A percentile compares a stretch with the other conserved stretches of the same genome.
Conservation (phyloP, 2,113 vertebrate genomes). For the Mobula birostris region DNA sequence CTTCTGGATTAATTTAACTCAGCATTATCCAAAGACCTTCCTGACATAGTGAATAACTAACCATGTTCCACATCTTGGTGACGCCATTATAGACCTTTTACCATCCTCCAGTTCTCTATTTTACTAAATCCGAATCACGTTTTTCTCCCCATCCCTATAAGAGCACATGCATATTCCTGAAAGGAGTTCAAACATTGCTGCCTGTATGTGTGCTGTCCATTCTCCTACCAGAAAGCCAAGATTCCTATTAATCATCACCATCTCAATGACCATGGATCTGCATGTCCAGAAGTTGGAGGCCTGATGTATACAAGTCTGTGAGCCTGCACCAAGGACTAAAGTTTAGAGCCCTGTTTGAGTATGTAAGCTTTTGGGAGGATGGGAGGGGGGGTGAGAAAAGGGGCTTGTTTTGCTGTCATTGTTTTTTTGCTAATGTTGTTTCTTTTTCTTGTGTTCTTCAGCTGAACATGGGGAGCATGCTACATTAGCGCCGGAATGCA, state of each 20-base stretch:
- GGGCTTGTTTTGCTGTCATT: no score
- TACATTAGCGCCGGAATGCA: no score
- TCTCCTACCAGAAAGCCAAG: background rate
- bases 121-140: background rate
- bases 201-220: background rate
- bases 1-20: background rate
- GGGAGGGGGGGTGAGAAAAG: no score
- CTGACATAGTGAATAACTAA: background rate
- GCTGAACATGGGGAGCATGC: no score
- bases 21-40: background rate
- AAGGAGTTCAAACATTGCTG: background rate
- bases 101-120: background rate
- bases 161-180: background rate
- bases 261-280: background rate
- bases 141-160: background rate
- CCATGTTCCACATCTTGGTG: background rate
- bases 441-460: no score
- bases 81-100: background rate
- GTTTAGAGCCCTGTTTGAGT: no score
- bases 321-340: no score
- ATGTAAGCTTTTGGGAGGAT: no score
- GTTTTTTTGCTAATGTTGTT: no score
- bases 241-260: background rate
- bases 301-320: no score
- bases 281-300: no score